Evolutionary conservation across 2,113 vertebrate genomes (phyloP), one percentile per base, ranked within the genome.

Genomic region (Drymodes brunneopygia): DNA sequence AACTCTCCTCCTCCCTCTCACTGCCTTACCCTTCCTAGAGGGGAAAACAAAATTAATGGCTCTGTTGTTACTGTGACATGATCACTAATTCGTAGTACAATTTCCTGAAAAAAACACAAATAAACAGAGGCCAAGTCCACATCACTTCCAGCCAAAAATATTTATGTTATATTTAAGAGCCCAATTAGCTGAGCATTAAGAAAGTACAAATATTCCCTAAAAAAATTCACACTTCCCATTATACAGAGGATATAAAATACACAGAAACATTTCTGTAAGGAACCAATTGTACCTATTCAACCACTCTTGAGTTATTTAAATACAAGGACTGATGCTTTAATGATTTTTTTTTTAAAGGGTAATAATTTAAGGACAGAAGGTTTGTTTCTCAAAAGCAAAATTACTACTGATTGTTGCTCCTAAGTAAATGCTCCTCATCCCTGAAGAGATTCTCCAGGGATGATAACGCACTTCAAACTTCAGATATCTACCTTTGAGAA

Each of bases 1-100:
- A 81, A 36, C 17, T 14, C 15, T 69, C 53, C 36, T 60, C 78
- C 53, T 89, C 69, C 71, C 35, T 86, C 80, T 87, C 62, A 31
- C 54, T 85, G 38, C 33, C 21, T 75, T n/a, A 35, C 36, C 7
- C 27, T 82, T 83, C 74, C 72, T 70, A 82, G 86, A 20, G 9
- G 4, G 33, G 14, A 61, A 40, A 50, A 51, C 24, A 92, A 95
- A 96, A 93, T 88, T 93, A 96, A 97, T 80, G 81, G 67, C 75
- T 88, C 80, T 72, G 81, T 89, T 94, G 90, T 92, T 75, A 79
- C 31, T 86, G 66, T 62, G 82, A 81, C 88, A 77, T 8, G 77
- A 94, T 94, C 92, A 8, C 36, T 95, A 97, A 98, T 97, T 97
- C 97, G 94, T 65, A 97, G 84, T 92, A 95, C 94, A 93, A 95